Evolutionary conservation across 1,140 invertebrate genomes (phyloP), one percentile per base, ranked within the genome.

Genomic region (Calosoma granatense): DNA sequence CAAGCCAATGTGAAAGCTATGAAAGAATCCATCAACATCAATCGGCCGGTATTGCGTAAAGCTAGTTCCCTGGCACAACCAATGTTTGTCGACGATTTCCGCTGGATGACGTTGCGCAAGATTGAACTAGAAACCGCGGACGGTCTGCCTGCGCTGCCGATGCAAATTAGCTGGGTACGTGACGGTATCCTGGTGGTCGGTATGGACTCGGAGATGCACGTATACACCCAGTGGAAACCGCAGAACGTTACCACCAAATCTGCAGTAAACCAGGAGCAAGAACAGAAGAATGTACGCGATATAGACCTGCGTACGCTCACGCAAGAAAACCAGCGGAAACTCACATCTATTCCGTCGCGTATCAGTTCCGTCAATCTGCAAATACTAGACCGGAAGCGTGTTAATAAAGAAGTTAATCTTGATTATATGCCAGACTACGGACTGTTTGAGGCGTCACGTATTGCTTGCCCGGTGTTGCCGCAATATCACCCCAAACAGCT

Each of bases 151-250:
- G 94, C 97, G 0, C 70, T 99, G 14, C 97, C 97, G 0, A 98
- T 98, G 88, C 93, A 97, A 69, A 90, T 98, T 60, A 96, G 92
- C 0, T 99, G 97, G 97, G 95, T 98, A 0, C 80, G 96, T 22
- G 94, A 97, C 67, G 97, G 97, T 2, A 94, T 99, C 60, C 76
- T 99, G 2, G 92, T 99, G 0, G 94, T 98, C 2, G 97, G 95
- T 20, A 98, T 99, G 94, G 94, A 98, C 68, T 98, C 94, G 22
- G 97, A 99, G 72, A 98, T 99, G 93, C 94, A 98, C 65, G 94
- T 98, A 0, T 99, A 98, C 69, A 96, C 94, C 0, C 97, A 99
- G 70, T 99, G 97, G 96, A 91, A 90, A 64, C 86, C 88, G 1
- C 83, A 84, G 62, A 76, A 67, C 56, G 59, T 60, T 17, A 74